These are phyloP conservation scores for Apamea crenata DNA, from an alignment of 2,888 invertebrate species.

Conservation along the genomic window DNA sequence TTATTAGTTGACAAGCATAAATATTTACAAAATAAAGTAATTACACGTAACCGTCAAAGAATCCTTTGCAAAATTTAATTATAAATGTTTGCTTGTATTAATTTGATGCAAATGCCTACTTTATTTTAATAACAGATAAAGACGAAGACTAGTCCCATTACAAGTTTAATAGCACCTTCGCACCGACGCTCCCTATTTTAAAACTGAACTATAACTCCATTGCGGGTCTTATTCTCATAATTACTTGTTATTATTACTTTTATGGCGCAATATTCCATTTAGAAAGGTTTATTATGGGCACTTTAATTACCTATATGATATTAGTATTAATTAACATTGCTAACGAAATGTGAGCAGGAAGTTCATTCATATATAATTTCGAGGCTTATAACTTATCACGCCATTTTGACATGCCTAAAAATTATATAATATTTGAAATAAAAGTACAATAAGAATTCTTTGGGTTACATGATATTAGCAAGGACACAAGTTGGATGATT, in stretches of 20 bases:
- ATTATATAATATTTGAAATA: background rate
- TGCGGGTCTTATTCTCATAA: constrained; percentile 55
- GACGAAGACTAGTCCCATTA: constrained; percentile 47
- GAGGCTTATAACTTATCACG: constrained; percentile 2
- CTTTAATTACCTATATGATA: constrained; percentile 47
- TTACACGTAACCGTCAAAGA: too few relatives aligned
- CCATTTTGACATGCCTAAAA: background rate
- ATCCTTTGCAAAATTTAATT: background rate
- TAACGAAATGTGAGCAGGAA: constrained; percentile 36
- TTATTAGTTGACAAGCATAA: background rate
- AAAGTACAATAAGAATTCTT: background rate
- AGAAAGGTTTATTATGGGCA: constrained; percentile 43
- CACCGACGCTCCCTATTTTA: constrained; percentile 42
- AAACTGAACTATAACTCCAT: constrained; percentile 54
- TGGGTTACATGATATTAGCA: background rate
- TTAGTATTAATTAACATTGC: constrained; percentile 26
- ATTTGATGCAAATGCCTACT: background rate
- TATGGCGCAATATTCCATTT: constrained; percentile 54
- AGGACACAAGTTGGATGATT: background rate
- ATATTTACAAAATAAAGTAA: background rate
- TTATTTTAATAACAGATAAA: constrained; percentile 22
- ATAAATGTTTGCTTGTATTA: background rate
- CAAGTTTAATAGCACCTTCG: constrained; percentile 50
- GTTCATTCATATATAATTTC: constrained; percentile 16
- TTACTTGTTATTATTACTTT: constrained; percentile 62